Percentiles rank a stretch among this genome's conserved stretches.
phyloP scores from a whole-genome alignment of 2,888 invertebrate genomes.

The Pristionchus entomophagus region DNA sequence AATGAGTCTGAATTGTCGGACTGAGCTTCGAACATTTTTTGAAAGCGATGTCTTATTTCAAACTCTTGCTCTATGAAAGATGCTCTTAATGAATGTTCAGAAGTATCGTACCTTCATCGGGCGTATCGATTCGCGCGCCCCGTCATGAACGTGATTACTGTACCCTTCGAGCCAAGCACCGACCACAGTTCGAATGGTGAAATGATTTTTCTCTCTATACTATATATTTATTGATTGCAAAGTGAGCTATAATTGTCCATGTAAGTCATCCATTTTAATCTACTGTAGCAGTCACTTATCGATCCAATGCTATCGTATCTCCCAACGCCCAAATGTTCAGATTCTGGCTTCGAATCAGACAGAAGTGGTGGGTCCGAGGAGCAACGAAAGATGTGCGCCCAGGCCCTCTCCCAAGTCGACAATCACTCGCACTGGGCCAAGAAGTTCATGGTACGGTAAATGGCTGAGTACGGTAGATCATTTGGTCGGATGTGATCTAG shows the following conservation, averaged over 20 bases:
- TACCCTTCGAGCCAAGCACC: neutral
- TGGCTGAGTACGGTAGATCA: neutral
- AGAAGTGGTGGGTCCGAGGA: neutral
- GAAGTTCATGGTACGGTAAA: neutral
- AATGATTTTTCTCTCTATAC: too few relatives aligned
- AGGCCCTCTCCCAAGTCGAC: neutral
- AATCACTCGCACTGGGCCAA: neutral
- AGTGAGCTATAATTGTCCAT: neutral
- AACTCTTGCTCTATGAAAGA: too few relatives aligned
- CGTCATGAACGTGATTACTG: neutral
- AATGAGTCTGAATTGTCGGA: too few relatives aligned
- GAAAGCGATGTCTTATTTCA: too few relatives aligned
- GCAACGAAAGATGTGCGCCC: neutral
- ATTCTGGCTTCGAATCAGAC: neutral
- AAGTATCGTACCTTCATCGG: neutral
- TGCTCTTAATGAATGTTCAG: too few relatives aligned
- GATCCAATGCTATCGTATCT: neutral
- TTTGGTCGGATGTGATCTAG: neutral
- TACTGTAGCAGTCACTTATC: neutral
- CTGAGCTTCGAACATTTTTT: too few relatives aligned
- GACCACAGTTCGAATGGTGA: neutral
- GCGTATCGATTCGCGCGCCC: conserved; percentile 17
- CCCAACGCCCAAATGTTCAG: neutral
- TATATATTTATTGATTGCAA: neutral
- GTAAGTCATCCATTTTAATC: neutral